phyloP scores from a whole-genome alignment of 1,140 invertebrate genomes.

The Papilio aristodemus region DNA sequence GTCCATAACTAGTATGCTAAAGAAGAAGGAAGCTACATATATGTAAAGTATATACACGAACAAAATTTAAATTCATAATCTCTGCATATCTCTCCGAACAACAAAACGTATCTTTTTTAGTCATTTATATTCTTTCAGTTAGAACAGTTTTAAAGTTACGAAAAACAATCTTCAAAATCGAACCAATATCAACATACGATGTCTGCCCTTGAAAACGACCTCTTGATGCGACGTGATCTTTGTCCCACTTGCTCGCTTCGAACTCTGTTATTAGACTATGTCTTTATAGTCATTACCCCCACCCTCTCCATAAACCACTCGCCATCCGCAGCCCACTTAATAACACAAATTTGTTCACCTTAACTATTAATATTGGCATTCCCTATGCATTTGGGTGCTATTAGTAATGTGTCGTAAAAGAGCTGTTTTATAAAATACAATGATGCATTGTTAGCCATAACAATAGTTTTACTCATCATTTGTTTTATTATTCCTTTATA shows the following conservation, averaged over 20 bases:
- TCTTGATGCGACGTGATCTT: slow-evolving; percentile 47
- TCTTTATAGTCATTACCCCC: slow-evolving; percentile 12
- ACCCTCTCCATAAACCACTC: neutral
- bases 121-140: too few species aligned
- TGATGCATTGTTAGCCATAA: neutral
- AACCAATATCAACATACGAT: neutral
- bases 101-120: too few species aligned
- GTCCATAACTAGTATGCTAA: too few species aligned
- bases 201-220: slow-evolving; percentile 56
- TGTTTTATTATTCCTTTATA: neutral
- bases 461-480: neutral
- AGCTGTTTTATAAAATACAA: neutral
- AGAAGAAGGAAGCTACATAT: too few species aligned
- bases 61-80: too few species aligned
- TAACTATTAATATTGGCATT: neutral
- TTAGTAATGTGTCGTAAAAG: neutral
- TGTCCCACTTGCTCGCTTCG: slow-evolving; percentile 49
- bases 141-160: too few species aligned
- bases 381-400: too few species aligned
- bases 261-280: slow-evolving; percentile 14
- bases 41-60: too few species aligned
- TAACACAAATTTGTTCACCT: neutral
- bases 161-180: neutral
- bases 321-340: neutral
- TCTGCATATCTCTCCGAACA: too few species aligned